A percentile compares a stretch with the other conserved stretches of the same genome.
phyloP scores from a whole-genome alignment of 2,113 vertebrate species.

The Strix uralensis region DNA sequence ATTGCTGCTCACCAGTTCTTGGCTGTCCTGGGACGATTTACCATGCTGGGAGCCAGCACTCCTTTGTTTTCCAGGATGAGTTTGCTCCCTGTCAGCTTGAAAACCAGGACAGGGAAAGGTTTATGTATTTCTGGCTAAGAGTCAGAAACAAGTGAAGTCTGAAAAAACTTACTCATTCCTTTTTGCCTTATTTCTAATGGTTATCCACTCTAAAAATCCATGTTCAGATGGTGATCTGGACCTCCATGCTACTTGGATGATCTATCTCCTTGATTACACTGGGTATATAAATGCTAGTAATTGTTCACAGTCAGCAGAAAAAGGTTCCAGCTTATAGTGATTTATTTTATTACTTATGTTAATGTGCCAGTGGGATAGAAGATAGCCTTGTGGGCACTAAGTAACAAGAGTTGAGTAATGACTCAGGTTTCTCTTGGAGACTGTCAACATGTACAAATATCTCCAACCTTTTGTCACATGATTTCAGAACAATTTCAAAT shows the following conservation, averaged over 20 bases:
- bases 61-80: neutral
- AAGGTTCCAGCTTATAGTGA: neutral
- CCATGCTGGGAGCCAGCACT: fast-evolving
- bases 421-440: constrained; percentile 7
- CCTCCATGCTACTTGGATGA: neutral
- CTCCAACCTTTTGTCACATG: neutral
- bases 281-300: neutral
- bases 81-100: neutral
- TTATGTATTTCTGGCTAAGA: neutral
- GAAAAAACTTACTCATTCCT: neutral
- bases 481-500: constrained; percentile 16
- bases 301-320: neutral
- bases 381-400: constrained; percentile 13
- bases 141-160: neutral
- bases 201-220: neutral
- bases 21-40: neutral
- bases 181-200: neutral
- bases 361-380: constrained; percentile 10
- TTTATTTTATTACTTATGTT: constrained; percentile 23
- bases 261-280: neutral
- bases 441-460: neutral
- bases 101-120: neutral
- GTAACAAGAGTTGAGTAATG: constrained; percentile 14
- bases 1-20: neutral
- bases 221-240: neutral